Conservation (phyloP, 2,888 invertebrate genomes). For the Pammene aurita region DNA sequence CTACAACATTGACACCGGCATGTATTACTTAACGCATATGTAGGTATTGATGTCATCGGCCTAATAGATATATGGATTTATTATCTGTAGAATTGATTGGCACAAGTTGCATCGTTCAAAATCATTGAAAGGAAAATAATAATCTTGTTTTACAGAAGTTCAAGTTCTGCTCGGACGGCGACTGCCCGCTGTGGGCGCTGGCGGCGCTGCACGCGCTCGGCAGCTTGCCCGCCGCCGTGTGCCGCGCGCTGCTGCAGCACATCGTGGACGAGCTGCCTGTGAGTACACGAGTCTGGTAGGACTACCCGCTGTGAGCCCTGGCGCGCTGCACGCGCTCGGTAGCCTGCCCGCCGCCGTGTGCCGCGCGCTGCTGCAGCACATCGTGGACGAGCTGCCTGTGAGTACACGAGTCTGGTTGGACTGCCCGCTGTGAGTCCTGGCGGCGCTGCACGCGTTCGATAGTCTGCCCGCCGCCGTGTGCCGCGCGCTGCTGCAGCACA, state of each 20-base stretch:
- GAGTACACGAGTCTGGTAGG: conserved; percentile 64
- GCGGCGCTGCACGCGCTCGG: conserved; percentile 71
- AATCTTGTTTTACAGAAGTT: conserved; percentile 62
- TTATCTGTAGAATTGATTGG: background rate
- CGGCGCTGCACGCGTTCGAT: conserved; percentile 69
- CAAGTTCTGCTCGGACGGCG: conserved; percentile 73
- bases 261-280: conserved; percentile 23
- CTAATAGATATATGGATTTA: background rate
- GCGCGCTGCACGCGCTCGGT: conserved; percentile 57
- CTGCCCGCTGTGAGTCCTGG: conserved; percentile 75
- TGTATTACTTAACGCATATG: background rate
- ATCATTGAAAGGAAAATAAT: background rate
- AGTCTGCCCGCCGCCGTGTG: conserved; percentile 67
- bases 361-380: conserved; percentile 50
- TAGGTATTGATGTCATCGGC: no score
- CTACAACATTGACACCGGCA: background rate
- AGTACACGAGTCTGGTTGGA: conserved; percentile 65
- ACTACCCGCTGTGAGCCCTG: background rate
- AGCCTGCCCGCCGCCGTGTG: conserved; percentile 67
- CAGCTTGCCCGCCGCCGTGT: conserved; percentile 65
- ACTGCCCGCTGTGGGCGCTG: conserved; percentile 76
- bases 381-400: conserved; percentile 50
- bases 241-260: conserved; percentile 59
- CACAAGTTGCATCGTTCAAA: background rate
- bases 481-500: conserved; percentile 52